Conservation (phyloP, 1,140 invertebrate genomes). For the Leptinotarsa undecemlineata region DNA sequence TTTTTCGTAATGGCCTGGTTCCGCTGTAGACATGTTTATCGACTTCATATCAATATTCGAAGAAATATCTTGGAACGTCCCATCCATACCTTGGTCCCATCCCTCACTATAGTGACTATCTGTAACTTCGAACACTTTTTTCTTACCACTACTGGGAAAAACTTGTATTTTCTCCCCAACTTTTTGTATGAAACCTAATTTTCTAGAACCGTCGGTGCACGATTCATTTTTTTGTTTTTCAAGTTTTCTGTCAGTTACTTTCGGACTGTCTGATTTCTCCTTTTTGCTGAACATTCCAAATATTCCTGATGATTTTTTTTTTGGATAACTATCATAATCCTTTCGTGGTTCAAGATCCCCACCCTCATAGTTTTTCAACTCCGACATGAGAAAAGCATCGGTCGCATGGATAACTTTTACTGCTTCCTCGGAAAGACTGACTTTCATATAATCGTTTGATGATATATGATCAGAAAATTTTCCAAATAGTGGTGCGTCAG, state of each 20-base stretch:
- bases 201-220: slow-evolving; percentile 23
- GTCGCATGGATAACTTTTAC: slow-evolving; percentile 41
- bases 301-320: slow-evolving; percentile 35
- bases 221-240: slow-evolving; percentile 43
- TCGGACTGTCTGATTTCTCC: slow-evolving; percentile 34
- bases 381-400: slow-evolving; percentile 41
- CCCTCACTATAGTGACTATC: neutral
- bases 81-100: neutral
- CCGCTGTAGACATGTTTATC: too few relatives aligned
- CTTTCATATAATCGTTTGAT: neutral
- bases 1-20: too few relatives aligned
- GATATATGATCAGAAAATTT: slow-evolving; percentile 7
- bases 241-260: slow-evolving; percentile 34
- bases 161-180: slow-evolving; percentile 25
- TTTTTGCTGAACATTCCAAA: slow-evolving; percentile 45
- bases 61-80: neutral
- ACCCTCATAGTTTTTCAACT: slow-evolving; percentile 44
- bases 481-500: neutral
- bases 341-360: slow-evolving; percentile 1
- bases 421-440: slow-evolving; percentile 24
- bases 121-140: neutral
- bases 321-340: neutral
- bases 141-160: neutral
- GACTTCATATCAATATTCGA: too few relatives aligned
- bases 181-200: slow-evolving; percentile 27